Base-by-base conservation (phyloP, 1,140 invertebrate species). In the Temnothorax longispinosus region DNA sequence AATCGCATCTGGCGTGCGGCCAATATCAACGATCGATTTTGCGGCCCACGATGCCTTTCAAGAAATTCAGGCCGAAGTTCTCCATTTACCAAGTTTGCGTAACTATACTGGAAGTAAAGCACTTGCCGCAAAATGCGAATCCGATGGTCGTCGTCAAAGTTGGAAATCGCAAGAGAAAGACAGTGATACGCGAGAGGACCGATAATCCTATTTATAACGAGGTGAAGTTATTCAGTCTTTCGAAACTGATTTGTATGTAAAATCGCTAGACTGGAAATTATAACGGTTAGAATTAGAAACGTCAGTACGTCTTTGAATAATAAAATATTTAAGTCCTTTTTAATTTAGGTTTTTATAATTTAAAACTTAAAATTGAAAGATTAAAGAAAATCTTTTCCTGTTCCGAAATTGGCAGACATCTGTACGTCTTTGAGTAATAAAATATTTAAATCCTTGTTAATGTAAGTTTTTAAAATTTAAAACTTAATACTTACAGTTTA, bases 181-280 rank as follows among this genome's bases (percentile, higher is more conserved):
- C 96, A 0, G 92, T 94, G 72, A 93, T 96, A 8, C 94, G 94
- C 18, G 92, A 96, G 54, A 95, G 93, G 74, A 96, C 96, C 0
- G 96, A 96, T 88, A 95, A 94, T 91, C 96, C 96, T 0, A 96
- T 95, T 89, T 97, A 96, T 82, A 97, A 97, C 87, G 96, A 97
- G 94, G 96, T 97, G 67, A 90, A 62, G 41, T 62, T 60, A 7
- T 6, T 21, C 15, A 56, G 15, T 27, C 8, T 47, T 3, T 82
- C 27, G 10, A 64, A 50, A 64, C 4, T 18, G 35, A 60, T 47
- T 74, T n/a, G 32, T 15, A 18, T 41, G 27, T 47, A 38, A 62
- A 74, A 50, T 6, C 0, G 32, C 11, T 18, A 3, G 2, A 18
- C 11, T 50, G 21, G 6, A 21, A 62, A 62, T 27, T 27, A 27